These are phyloP conservation scores for Epizoanthus rinbou DNA, from an alignment of 92 coral and sea anemone genomes.

Conservation along the genomic window DNA sequence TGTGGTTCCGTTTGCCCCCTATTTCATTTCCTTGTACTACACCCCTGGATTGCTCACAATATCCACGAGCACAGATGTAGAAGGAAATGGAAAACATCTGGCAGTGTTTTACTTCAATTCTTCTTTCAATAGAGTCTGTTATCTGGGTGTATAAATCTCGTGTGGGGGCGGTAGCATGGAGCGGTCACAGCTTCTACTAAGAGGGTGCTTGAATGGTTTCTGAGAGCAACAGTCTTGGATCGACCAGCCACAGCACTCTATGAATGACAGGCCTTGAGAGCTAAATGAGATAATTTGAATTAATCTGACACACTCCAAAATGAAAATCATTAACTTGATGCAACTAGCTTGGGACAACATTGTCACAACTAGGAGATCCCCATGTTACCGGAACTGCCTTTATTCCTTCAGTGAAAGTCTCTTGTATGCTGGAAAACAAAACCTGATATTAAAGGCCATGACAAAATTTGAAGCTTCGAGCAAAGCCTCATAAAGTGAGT, in stretches of 20 bases:
- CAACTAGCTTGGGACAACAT: no score
- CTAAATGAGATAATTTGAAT: not conserved
- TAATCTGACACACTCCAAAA: not conserved
- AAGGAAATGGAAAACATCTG: constrained; percentile 9
- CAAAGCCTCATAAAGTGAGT: not conserved
- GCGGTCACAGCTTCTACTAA: constrained; percentile 7
- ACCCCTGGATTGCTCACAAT: not conserved
- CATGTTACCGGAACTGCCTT: no score
- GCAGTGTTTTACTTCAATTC: constrained; percentile 23
- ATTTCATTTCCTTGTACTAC: not conserved
- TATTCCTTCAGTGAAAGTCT: not conserved
- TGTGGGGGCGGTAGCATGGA: constrained; percentile 21
- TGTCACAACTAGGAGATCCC: no score
- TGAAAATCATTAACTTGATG: no score
- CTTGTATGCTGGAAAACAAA: not conserved
- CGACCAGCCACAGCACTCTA: not conserved
- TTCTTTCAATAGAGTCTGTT: not conserved
- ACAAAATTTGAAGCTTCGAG: not conserved
- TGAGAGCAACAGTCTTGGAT: constrained; percentile 8
- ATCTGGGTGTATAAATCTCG: constrained; percentile 13
- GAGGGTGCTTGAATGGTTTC: constrained; percentile 28
- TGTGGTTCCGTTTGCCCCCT: constrained; percentile 12
- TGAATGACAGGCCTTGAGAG: not conserved
- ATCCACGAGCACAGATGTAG: constrained; percentile 17
- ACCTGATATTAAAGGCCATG: not conserved